phyloP scores from a whole-genome alignment of 2,113 vertebrate genomes.

The Channa maculata region DNA sequence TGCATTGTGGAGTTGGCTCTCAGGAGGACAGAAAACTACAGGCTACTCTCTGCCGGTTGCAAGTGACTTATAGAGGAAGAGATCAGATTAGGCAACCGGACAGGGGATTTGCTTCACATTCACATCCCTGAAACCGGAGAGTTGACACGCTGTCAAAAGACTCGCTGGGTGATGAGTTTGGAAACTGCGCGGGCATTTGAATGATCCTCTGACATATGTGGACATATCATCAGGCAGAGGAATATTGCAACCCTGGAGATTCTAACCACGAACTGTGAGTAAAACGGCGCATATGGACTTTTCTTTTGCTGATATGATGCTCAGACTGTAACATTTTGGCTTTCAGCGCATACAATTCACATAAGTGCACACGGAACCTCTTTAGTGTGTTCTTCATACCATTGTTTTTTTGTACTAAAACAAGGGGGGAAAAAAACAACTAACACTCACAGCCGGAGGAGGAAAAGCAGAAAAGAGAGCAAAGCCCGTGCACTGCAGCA shows the following conservation, averaged over 20 bases:
- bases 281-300: constrained; percentile 54
- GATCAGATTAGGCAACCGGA: constrained; percentile 47
- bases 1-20: constrained; percentile 47
- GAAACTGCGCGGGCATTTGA: constrained; percentile 65
- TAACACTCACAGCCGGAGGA: constrained; percentile 10
- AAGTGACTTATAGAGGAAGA: constrained; percentile 64
- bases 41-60: constrained; percentile 43
- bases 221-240: constrained; percentile 58
- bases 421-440: constrained; percentile 37
- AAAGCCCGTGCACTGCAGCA: constrained; percentile 54
- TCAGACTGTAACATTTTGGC: constrained; percentile 49
- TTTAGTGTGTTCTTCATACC: constrained; percentile 8
- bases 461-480: constrained; percentile 4
- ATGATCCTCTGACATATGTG: constrained; percentile 49
- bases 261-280: constrained; percentile 54
- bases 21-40: constrained; percentile 19
- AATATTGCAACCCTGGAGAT: constrained; percentile 60
- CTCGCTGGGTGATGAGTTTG: constrained; percentile 60
- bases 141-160: constrained; percentile 4
- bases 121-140: constrained; percentile 36
- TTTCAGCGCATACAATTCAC: constrained; percentile 57
- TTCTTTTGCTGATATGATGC: constrained; percentile 42
- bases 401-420: constrained; percentile 21
- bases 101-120: constrained; percentile 53
- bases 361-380: constrained; percentile 33